These are phyloP conservation scores for Epinotia demarniana DNA, from an alignment of 2,888 invertebrate genomes.

Conservation along the genomic window DNA sequence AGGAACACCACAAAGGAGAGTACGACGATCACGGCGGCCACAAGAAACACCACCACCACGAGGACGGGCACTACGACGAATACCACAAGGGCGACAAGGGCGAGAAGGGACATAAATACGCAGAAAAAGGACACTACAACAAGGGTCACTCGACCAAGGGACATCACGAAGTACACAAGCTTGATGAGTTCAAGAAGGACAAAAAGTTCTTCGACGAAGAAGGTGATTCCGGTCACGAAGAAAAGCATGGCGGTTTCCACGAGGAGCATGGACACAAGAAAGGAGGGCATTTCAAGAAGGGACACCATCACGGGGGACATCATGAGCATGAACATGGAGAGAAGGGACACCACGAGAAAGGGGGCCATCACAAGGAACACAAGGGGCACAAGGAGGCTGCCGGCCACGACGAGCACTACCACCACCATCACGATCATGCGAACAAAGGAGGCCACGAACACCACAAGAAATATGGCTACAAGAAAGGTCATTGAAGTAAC, in stretches of 20 bases:
- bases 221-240: conserved; percentile 92
- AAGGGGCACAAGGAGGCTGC: conserved; percentile 91
- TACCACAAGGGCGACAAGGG: conserved; percentile 88
- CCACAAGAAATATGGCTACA: conserved; percentile 91
- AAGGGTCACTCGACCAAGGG: conserved; percentile 95
- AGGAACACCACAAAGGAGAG: conserved; percentile 86
- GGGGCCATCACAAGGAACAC: conserved; percentile 91
- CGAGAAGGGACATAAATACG: conserved; percentile 87
- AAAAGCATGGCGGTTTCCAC: conserved; percentile 92
- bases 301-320: conserved; percentile 91
- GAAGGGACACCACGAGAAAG: conserved; percentile 92
- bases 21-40: conserved; percentile 86
- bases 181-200: conserved; percentile 94
- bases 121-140: conserved; percentile 89
- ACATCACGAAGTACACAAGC: conserved; percentile 93
- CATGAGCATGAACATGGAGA: conserved; percentile 92
- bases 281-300: conserved; percentile 92
- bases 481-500: conserved; percentile 76
- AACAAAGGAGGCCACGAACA: conserved; percentile 92
- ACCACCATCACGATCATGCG: conserved; percentile 89
- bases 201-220: conserved; percentile 95
- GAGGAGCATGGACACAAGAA: conserved; percentile 93
- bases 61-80: conserved; percentile 87
- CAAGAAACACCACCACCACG: conserved; percentile 86
- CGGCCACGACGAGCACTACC: conserved; percentile 91